Percentiles rank a stretch among this genome's conserved stretches.
Evolutionary conservation across 2,797 vertebrate species (phyloP).

Genomic region (Gymnodraco acuticeps): DNA sequence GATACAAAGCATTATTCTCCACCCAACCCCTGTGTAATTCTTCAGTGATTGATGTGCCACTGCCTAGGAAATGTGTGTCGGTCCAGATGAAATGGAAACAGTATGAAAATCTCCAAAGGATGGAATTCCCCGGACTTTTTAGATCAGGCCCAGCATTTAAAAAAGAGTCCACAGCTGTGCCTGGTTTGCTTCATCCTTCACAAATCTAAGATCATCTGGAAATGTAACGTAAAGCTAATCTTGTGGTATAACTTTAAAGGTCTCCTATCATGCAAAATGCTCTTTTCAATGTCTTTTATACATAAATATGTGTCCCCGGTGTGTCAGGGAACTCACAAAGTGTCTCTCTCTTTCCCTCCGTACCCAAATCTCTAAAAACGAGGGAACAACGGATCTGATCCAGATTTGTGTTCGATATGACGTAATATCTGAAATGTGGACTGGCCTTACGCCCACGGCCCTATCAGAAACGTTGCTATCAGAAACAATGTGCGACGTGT

Average conservation of each 20-base stretch:
- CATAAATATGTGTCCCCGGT: no score
- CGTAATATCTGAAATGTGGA: no score
- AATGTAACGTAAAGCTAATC: neutral
- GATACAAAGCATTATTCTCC: conserved; percentile 53
- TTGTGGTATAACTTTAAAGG: neutral
- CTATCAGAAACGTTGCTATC: no score
- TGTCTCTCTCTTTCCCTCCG: no score
- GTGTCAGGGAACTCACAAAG: no score
- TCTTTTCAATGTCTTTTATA: no score
- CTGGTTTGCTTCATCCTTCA: conserved; percentile 47
- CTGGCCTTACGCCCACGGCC: no score
- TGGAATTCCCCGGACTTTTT: conserved; percentile 52
- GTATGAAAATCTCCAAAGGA: conserved; percentile 53
- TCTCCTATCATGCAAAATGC: no score
- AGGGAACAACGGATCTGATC: no score
- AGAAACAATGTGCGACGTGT: no score
- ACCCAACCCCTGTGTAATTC: conserved; percentile 41
- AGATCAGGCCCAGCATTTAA: conserved; percentile 35
- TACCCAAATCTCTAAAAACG: no score
- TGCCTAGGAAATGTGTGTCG: conserved; percentile 26
- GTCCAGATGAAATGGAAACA: conserved; percentile 60
- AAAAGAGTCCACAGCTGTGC: conserved; percentile 41
- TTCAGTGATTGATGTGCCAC: conserved; percentile 52
- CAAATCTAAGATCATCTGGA: neutral
- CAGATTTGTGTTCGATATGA: no score